These are phyloP conservation scores for Epicauta chinensis DNA, from an alignment of 1,140 invertebrate species.

Conservation along the genomic window DNA sequence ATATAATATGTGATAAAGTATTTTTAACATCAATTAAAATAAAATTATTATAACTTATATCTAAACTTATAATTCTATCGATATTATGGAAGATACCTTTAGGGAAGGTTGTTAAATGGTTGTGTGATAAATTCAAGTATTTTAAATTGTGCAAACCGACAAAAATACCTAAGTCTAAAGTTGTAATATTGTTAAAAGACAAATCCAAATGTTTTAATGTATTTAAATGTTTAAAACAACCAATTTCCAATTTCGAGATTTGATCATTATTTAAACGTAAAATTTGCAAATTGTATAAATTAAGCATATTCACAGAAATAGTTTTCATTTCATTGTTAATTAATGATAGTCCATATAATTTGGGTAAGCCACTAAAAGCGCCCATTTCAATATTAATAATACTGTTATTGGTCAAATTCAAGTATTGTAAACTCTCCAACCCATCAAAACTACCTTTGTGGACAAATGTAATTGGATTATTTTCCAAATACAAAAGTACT, in stretches of 20 bases:
- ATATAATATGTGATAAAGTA: too few relatives aligned
- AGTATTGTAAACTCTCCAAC: neutral
- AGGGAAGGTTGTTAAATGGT: too few relatives aligned
- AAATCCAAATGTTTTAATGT: constrained; percentile 6
- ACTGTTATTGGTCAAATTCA: constrained; percentile 5
- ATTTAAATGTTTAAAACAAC: constrained; percentile 1
- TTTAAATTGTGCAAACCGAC: too few relatives aligned
- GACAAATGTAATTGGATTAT: constrained; percentile 5
- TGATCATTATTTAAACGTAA: constrained; percentile 1
- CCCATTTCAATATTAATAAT: neutral
- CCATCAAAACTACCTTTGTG: neutral
- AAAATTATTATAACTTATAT: too few relatives aligned
- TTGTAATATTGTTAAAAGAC: neutral
- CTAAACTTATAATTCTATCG: too few relatives aligned
- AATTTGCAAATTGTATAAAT: constrained; percentile 2
- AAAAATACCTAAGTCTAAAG: neutral
- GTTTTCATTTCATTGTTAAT: too few relatives aligned
- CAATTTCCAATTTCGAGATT: constrained; percentile 1
- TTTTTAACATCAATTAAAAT: too few relatives aligned
- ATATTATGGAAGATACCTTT: too few relatives aligned
- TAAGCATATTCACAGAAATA: neutral
- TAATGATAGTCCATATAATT: too few relatives aligned
- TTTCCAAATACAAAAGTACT: neutral
- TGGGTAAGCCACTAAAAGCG: too few relatives aligned
- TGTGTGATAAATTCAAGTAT: too few relatives aligned